Conservation (phyloP, 1,140 invertebrate genomes). For the Saccostrea echinata region DNA sequence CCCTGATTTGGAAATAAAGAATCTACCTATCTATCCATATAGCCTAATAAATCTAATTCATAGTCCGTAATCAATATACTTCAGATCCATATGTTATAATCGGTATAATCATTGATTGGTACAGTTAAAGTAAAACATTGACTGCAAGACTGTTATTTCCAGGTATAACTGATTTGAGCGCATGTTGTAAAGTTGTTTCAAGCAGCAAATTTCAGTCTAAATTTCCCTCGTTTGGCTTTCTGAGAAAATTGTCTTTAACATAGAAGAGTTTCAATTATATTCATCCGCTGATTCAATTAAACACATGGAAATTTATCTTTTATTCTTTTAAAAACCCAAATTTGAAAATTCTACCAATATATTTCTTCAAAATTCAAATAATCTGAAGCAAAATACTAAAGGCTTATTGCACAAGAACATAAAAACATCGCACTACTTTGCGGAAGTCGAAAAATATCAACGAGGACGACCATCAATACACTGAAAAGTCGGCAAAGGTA, state of each 20-base stretch:
- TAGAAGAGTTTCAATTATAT: conserved; percentile 1
- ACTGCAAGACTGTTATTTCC: no score
- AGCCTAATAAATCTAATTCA: no score
- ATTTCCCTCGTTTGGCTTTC: not conserved
- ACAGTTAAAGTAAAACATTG: no score
- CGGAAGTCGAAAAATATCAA: conserved; percentile 16
- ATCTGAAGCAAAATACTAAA: not conserved
- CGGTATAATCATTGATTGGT: no score
- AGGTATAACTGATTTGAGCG: no score
- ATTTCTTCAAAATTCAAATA: not conserved
- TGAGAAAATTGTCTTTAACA: not conserved
- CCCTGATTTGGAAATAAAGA: no score
- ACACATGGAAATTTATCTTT: not conserved
- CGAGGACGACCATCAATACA: conserved; percentile 24
- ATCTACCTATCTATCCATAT: no score
- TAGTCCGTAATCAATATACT: no score
- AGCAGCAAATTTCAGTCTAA: not conserved
- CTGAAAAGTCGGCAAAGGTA: conserved; percentile 12
- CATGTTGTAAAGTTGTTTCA: no score
- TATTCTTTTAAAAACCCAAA: not conserved
- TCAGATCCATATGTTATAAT: no score
- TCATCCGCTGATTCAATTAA: not conserved
- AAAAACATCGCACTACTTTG: not conserved
- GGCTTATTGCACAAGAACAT: not conserved
- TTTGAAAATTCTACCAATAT: not conserved